Evolutionary conservation across 2,888 invertebrate genomes (phyloP), one percentile per base, ranked within the genome.

Genomic region (Xestia sexstrigata): DNA sequence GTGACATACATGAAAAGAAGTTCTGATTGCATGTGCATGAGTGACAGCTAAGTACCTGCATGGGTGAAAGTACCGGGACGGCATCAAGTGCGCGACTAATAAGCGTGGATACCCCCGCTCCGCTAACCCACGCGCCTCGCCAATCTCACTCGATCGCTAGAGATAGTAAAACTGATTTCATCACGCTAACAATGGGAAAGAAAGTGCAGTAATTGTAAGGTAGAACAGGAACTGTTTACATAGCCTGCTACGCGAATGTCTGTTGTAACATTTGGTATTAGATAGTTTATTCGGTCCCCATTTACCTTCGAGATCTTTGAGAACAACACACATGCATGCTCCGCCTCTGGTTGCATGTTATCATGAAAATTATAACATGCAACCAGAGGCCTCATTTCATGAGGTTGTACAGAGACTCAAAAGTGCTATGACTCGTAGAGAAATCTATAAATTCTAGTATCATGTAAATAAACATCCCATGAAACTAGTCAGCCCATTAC

Each of bases 191-290:
- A 96, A 95, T 95, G 93, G 94, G 95, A 96, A 93, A 94, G 95
- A 93, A 97, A 95, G 94, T 96, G 95, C 94, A 94, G 92, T 94
- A 97, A 96, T 93, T 94, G 95, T 93, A 95, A 95, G 93, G 94
- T 96, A 90, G 93, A 94, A 88, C 92, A 93, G 94, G 93, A 93
- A 94, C 91, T 90, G 88, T 85, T 91, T 87, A 88, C 85, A 81
- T 89, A 88, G 90, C 84, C 89, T 86, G 81, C 72, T 45, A 58
- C n/a, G 58, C 47, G 45, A 76, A 71, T 81, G 66, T 72, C 60
- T 63, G n/a, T 39, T 72, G 30, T 58, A 78, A 62, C 49, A 45
- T 62, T 73, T n/a, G 55, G 9, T 49, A 52, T 45, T 45, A 35
- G 23, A 26, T 52, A 9, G 35, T 45, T 26, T 35, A 52, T 26